phyloP scores from a whole-genome alignment of 2,797 vertebrate species.

The Hylomyscus alleni region DNA sequence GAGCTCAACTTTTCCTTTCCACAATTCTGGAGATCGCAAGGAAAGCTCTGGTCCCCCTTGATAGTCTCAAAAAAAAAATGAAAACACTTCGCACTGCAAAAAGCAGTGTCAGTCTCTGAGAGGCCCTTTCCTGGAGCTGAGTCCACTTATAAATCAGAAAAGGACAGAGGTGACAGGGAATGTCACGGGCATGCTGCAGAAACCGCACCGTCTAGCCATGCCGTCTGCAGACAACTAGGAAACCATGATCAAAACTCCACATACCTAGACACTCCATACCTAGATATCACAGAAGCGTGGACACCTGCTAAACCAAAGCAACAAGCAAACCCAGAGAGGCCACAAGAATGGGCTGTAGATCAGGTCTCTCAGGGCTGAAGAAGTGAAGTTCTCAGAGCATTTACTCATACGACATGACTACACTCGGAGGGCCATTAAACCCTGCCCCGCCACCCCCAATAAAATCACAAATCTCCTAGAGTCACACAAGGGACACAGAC shows the following conservation, averaged over 20 bases:
- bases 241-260: not conserved
- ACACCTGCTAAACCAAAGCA: not conserved
- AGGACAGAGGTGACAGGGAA: not conserved
- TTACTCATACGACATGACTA: not conserved
- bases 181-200: not conserved
- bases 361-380: not conserved
- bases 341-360: not conserved
- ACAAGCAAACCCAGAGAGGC: not conserved
- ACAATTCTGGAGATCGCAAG: not conserved
- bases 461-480: not conserved
- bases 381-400: not conserved
- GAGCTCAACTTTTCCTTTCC: constrained; percentile 72
- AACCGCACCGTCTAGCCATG: not conserved
- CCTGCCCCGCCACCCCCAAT: rapidly evolving
- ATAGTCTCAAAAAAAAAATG: constrained; percentile 61
- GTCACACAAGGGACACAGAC: not conserved
- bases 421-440: not conserved
- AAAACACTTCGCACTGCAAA: constrained; percentile 4
- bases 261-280: constrained; percentile 21
- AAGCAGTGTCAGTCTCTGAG: not conserved
- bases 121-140: not conserved
- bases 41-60: constrained; percentile 44
- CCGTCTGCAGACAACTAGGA: not conserved
- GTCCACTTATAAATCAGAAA: not conserved
- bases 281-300: not conserved